Base-by-base conservation (phyloP, 2,797 vertebrate species). In the Psittacula echo region DNA sequence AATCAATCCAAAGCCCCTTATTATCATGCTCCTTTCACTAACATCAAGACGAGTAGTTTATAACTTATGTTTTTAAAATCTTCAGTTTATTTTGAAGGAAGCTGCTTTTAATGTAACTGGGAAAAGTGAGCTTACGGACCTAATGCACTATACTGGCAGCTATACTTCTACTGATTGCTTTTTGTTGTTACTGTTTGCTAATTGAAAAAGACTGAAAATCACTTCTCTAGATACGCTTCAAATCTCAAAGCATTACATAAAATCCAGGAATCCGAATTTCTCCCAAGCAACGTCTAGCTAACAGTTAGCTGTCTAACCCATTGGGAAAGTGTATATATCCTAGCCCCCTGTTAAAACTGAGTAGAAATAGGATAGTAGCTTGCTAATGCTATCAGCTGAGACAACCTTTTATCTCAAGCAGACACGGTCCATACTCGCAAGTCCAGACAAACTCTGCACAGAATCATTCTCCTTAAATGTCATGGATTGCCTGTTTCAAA, bases 141-240 rank as follows among this genome's bases (percentile, higher is more conserved):
- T 41, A 70, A 84, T 41, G 44, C 14, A 26, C 71, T 70, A 27
- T 9, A 68, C 5, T 18, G 22, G 42, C 53, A 92, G 70, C 26
- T 82, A 51, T 47, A 76, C 68, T 74, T 89, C 50, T 70, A 30
- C 60, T 45, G 26, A 56, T 48, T 60, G 27, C 3, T 54, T 94
- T 94, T 73, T 60, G 37, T 29, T 92, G 71, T 90, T 78, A 76
- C 47, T 76, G 18, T 84, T 88, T 66, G 60, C 42, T 90, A 93
- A 82, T 48, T 89, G 71, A 91, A 85, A 79, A 92, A 82, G 18
- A 95, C 7, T 66, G 74, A 82, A 93, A 87, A 78, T 67, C 9
- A 51, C 45, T 89, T 77, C 60, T 84, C 70, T 68, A 78, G n/a
- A 75, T 44, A 88, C 1, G 5, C 56, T 90, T 86, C 47, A 67